Evolutionary conservation across 2,113 vertebrate genomes (phyloP).

Genomic region (Scartelaos histophorus): DNA sequence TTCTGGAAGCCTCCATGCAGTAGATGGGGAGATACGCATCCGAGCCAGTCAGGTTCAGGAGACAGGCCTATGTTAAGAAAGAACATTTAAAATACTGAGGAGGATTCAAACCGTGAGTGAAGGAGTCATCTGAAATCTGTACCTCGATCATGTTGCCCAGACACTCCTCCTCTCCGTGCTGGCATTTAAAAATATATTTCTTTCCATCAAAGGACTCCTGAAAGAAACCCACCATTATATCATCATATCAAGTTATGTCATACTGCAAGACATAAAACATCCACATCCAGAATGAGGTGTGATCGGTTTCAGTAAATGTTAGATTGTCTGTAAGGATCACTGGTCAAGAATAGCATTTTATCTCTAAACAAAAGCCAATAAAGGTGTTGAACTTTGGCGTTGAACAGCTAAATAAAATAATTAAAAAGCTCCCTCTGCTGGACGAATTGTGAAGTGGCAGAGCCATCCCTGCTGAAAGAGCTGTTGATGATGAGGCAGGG

Average conservation of each 20-base stretch:
- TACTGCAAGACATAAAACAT: too few relatives aligned
- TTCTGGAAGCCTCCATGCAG: constrained; percentile 83
- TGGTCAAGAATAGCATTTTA: background rate
- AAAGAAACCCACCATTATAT: background rate
- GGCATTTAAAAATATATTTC: constrained; percentile 82
- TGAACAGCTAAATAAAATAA: background rate
- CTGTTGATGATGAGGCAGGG: too few relatives aligned
- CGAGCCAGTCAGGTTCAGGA: constrained; percentile 67
- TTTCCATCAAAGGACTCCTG: constrained; percentile 79
- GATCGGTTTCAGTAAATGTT: too few relatives aligned
- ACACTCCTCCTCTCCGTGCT: constrained; percentile 89
- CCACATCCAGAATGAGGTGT: too few relatives aligned
- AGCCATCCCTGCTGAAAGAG: too few relatives aligned
- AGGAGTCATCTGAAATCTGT: background rate
- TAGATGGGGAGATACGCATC: constrained; percentile 66
- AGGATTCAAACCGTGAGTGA: background rate
- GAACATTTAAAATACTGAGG: background rate
- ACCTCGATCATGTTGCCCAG: constrained; percentile 93
- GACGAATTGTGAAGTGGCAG: background rate
- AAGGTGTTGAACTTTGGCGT: background rate
- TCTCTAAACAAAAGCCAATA: background rate
- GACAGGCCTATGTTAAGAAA: constrained; percentile 78
- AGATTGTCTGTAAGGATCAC: background rate
- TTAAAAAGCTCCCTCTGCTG: background rate
- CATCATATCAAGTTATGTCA: background rate